A percentile compares a stretch with the other conserved stretches of the same genome.
Evolutionary conservation across 2,113 vertebrate genomes (phyloP).

Genomic region (Philantomba maxwellii): DNA sequence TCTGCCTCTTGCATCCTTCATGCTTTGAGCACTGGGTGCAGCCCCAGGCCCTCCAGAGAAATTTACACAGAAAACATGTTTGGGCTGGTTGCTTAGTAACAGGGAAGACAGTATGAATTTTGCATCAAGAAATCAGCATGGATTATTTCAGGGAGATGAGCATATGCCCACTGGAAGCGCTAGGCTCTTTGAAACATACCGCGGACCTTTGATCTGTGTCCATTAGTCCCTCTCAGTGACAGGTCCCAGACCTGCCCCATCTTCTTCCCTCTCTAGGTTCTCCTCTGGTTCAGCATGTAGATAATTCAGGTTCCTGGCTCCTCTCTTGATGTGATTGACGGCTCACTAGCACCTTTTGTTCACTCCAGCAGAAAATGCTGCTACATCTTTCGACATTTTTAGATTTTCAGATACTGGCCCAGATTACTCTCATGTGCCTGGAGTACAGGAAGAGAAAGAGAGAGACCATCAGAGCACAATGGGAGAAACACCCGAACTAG

Average conservation of each 20-base stretch:
- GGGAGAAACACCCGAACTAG: too few relatives aligned
- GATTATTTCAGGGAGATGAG: conserved; percentile 61
- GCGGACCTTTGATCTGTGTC: background rate
- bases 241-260: background rate
- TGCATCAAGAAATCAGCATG: conserved; percentile 40
- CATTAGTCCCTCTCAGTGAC: background rate
- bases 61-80: conserved; percentile 63
- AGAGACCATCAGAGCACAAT: rapidly evolving
- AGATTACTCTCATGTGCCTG: background rate
- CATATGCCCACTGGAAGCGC: background rate
- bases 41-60: background rate
- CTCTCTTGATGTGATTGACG: rapidly evolving
- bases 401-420: background rate
- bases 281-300: background rate
- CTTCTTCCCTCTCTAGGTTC: background rate
- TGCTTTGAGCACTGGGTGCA: background rate
- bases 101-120: conserved; percentile 56
- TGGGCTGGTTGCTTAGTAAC: conserved; percentile 70
- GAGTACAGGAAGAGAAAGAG: background rate
- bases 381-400: background rate
- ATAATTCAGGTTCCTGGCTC: rapidly evolving
- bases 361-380: background rate
- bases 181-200: background rate
- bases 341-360: background rate
- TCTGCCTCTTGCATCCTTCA: background rate